A percentile compares a stretch with the other conserved stretches of the same genome.
Conservation (phyloP, 2,888 invertebrate species). For the Diarsia mendica region DNA sequence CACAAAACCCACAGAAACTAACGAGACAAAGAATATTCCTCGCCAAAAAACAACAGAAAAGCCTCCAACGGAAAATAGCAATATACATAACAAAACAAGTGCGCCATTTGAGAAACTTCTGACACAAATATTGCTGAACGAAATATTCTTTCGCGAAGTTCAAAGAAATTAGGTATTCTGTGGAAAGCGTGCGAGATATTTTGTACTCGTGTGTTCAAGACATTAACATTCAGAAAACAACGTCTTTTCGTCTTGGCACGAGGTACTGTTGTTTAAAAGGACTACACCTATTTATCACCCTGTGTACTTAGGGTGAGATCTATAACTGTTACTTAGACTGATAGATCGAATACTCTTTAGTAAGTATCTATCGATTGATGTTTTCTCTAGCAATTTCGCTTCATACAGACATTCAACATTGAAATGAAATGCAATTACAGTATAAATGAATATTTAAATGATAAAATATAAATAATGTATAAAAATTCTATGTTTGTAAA, state of each 20-base stretch:
- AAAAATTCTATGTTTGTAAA: no score
- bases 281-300: conserved; percentile 36
- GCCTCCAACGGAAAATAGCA: conserved; percentile 26
- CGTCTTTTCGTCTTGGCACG: conserved; percentile 12
- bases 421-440: no score
- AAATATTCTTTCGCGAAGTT: conserved; percentile 56
- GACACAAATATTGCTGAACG: conserved; percentile 45
- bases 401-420: no score
- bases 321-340: background rate
- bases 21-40: conserved; percentile 28
- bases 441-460: no score
- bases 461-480: no score
- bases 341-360: background rate
- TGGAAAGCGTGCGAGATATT: conserved; percentile 45
- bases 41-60: conserved; percentile 35
- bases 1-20: conserved; percentile 13
- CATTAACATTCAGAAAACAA: conserved; percentile 55
- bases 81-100: conserved; percentile 56
- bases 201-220: conserved; percentile 36
- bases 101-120: conserved; percentile 41
- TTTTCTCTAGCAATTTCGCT: no score
- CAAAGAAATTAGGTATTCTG: conserved; percentile 57
- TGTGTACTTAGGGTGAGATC: background rate
- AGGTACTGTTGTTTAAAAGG: conserved; percentile 30
- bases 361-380: background rate